These are phyloP conservation scores for Oryzias sinensis DNA, from an alignment of 2,797 vertebrate genomes.

Conservation along the genomic window DNA sequence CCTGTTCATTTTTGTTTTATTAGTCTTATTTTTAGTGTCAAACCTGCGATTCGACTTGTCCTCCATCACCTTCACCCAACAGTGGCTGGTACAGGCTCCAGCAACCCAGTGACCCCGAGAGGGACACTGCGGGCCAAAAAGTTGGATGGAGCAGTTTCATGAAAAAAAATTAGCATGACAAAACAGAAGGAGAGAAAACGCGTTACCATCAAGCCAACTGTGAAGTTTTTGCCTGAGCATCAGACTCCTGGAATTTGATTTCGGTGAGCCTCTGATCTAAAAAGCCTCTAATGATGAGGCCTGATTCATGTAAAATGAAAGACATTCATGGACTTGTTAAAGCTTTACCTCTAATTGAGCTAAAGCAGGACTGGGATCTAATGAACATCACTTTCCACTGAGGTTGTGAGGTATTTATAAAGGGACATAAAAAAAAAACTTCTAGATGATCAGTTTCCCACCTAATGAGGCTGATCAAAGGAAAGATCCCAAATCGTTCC, in stretches of 20 bases:
- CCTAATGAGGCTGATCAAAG: conserved; percentile 32
- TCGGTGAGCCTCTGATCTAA: too few relatives aligned
- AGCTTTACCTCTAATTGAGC: conserved; percentile 27
- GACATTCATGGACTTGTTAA: conserved; percentile 13
- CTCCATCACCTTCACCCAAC: too few relatives aligned
- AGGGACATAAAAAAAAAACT: conserved; percentile 14
- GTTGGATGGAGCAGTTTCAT: too few relatives aligned
- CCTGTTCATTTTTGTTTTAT: too few relatives aligned
- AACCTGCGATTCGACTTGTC: too few relatives aligned
- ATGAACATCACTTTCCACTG: conserved; percentile 3
- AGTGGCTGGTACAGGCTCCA: too few relatives aligned
- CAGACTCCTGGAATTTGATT: not conserved
- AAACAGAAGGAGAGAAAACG: conserved; percentile 3
- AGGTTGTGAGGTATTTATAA: conserved; percentile 11
- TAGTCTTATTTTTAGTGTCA: too few relatives aligned
- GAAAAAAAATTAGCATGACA: too few relatives aligned
- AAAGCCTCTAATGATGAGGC: conserved; percentile 5
- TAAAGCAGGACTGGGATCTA: not conserved
- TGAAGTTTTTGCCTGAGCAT: conserved; percentile 13
- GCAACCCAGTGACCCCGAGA: too few relatives aligned
- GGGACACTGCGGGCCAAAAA: too few relatives aligned
- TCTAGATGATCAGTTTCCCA: conserved; percentile 13
- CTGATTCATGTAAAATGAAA: conserved; percentile 33
- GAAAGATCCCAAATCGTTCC: conserved; percentile 13
- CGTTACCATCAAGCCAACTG: conserved; percentile 9